A percentile compares a stretch with the other conserved stretches of the same genome.
Evolutionary conservation across 2,797 vertebrate species (phyloP).

Genomic region (Yasuhikotakia modesta): DNA sequence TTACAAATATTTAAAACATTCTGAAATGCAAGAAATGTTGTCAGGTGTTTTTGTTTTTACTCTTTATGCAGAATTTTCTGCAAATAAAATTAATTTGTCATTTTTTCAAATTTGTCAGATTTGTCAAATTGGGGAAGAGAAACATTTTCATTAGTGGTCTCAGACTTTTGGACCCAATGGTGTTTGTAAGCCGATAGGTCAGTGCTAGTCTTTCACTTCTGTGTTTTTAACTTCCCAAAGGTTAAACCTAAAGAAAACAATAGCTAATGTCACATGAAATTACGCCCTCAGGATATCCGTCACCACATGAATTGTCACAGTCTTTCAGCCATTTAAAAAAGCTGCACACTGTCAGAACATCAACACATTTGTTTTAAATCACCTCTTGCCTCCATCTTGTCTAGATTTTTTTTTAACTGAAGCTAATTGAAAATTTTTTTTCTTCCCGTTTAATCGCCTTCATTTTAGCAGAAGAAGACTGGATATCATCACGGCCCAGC

Average conservation of each 20-base stretch:
- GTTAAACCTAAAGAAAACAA: slow-evolving; percentile 18
- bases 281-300: slow-evolving; percentile 19
- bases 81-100: not conserved
- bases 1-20: not conserved
- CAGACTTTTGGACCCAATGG: not conserved
- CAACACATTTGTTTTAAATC: not conserved
- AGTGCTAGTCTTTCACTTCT: not conserved
- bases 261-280: slow-evolving; percentile 19
- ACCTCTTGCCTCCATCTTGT: not conserved
- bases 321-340: slow-evolving; percentile 10
- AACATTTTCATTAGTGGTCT: not conserved
- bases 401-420: too few species aligned
- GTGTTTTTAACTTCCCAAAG: slow-evolving; percentile 8
- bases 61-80: not conserved
- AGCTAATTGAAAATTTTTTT: slow-evolving; percentile 23
- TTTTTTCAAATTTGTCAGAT: too few species aligned
- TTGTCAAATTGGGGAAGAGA: not conserved
- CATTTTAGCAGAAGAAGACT: slow-evolving; percentile 90
- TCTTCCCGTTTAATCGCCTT: slow-evolving; percentile 30
- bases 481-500: slow-evolving; percentile 84
- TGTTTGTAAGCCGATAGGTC: slow-evolving; percentile 6
- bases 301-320: slow-evolving; percentile 15
- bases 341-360: not conserved
- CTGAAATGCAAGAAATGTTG: too few species aligned
- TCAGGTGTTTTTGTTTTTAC: too few species aligned